Evolutionary conservation across 1,140 invertebrate species (phyloP).

Genomic region (Tetramorium simillimum): DNA sequence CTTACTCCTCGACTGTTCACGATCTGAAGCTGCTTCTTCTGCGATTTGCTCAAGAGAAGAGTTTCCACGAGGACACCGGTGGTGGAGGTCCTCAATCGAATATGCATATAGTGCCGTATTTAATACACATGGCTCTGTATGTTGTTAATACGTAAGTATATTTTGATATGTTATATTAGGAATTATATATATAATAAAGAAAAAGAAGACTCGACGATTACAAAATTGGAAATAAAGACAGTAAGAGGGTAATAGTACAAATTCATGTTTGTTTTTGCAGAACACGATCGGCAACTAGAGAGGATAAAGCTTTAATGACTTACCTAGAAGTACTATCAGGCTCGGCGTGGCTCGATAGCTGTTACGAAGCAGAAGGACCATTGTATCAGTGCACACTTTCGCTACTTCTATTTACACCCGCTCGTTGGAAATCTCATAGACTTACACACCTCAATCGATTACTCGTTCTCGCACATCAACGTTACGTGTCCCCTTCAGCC

Average conservation of each 20-base stretch:
- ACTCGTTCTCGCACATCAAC: slow-evolving; percentile 92
- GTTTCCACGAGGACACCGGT: slow-evolving; percentile 98
- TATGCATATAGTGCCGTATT: slow-evolving; percentile 97
- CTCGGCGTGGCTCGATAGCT: slow-evolving; percentile 91
- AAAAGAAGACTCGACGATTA: neutral
- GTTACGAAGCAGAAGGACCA: slow-evolving; percentile 95
- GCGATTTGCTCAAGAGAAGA: slow-evolving; percentile 96
- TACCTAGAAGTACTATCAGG: slow-evolving; percentile 88
- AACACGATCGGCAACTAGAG: slow-evolving; percentile 90
- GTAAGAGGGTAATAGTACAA: neutral
- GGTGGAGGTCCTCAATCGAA: slow-evolving; percentile 99
- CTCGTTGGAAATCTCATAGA: slow-evolving; percentile 89
- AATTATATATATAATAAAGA: neutral
- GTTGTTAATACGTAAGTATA: slow-evolving; percentile 95
- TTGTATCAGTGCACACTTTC: slow-evolving; percentile 94
- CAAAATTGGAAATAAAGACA: neutral
- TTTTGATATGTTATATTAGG: neutral
- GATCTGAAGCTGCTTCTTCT: slow-evolving; percentile 96
- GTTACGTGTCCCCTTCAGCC: slow-evolving; percentile 87
- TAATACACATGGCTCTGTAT: slow-evolving; percentile 97
- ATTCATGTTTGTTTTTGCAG: slow-evolving; percentile 82
- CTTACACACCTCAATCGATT: slow-evolving; percentile 92
- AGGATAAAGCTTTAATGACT: slow-evolving; percentile 89
- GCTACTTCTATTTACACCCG: slow-evolving; percentile 91
- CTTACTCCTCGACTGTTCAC: slow-evolving; percentile 95